Evolutionary conservation across 2,888 invertebrate species (phyloP), one percentile per base, ranked within the genome.

Genomic region (Keiferia lycopersicella): DNA sequence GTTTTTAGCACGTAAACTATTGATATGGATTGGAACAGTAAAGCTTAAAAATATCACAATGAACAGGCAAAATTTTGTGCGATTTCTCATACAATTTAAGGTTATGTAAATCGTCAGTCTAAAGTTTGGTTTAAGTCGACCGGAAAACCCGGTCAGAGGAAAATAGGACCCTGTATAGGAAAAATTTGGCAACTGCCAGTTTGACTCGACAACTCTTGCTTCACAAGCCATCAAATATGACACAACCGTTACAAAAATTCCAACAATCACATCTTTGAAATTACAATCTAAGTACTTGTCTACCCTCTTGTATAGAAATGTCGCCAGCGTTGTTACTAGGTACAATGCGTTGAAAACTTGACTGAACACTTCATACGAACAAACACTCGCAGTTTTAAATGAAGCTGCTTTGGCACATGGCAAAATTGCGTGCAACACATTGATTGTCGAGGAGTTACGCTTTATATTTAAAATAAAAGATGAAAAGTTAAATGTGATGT

Each of bases 71-170:
- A 68, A 69, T 65, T 64, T 63, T 64, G 66, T 66, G 67, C 65
- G 64, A 67, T 53, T 61, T 56, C 48, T 16, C 64, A 45, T 53
- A 38, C n/a, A 51, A 64, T 39, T 34, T 38, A 59, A 38, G 41
- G 30, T 79, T 80, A 72, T 77, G 75, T 80, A 81, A 78, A 82
- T 80, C 77, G 78, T 87, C 88, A 88, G 88, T 87, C 87, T 87
- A 64, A 73, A 71, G 69, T 74, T 65, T 65, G 70, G 67, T 64
- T 73, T 74, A 71, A 69, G 74, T 76, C 71, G 22, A 62, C 74
- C 76, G 72, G 1, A 60, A 22, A 50, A n/a, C 39, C 16, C 41
- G n/a, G 61, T 70, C 68, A 65, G 69, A 71, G 65, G 66, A 66
- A 70, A 70, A 70, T 58, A 69, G 69, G 69, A 77, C 79, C 80